phyloP scores from a whole-genome alignment of 2,888 invertebrate genomes.

The Eupelmus urozonus region DNA sequence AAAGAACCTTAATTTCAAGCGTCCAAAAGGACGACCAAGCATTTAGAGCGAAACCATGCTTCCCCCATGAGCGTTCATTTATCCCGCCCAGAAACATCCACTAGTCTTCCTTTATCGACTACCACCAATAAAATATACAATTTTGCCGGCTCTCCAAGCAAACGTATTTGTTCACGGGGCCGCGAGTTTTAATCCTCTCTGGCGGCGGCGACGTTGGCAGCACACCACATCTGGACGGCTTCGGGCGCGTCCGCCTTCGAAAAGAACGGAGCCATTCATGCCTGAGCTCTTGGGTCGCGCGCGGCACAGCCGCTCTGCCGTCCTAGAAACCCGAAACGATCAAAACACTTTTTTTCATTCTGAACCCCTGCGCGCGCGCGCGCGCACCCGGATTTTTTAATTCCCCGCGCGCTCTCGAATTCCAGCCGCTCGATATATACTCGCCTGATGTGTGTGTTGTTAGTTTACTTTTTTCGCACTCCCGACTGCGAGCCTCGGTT shows the following conservation, averaged over 20 bases:
- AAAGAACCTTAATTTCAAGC: too few species aligned
- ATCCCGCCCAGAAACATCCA: too few species aligned
- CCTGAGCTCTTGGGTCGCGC: constrained; percentile 24
- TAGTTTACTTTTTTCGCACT: too few species aligned
- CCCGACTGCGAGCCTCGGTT: too few species aligned
- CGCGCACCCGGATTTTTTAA: too few species aligned
- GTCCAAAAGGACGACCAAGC: too few species aligned
- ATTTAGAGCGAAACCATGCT: too few species aligned
- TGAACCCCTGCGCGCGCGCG: not conserved
- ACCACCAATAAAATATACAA: constrained; percentile 36
- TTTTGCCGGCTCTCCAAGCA: not conserved
- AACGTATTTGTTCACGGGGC: not conserved
- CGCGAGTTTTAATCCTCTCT: not conserved
- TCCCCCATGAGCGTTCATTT: too few species aligned
- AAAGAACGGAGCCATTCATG: constrained; percentile 69
- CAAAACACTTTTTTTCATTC: constrained; percentile 72
- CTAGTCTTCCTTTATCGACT: not conserved
- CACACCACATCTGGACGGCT: constrained; percentile 51
- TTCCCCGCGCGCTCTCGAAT: too few species aligned
- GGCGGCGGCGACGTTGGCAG: not conserved
- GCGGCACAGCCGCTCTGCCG: too few species aligned
- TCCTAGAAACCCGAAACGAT: constrained; percentile 75
- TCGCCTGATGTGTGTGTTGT: too few species aligned
- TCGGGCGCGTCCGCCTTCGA: not conserved
- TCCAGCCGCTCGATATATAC: too few species aligned